Base-by-base conservation (phyloP, 1,140 invertebrate genomes). In the Achatina immaculata region DNA sequence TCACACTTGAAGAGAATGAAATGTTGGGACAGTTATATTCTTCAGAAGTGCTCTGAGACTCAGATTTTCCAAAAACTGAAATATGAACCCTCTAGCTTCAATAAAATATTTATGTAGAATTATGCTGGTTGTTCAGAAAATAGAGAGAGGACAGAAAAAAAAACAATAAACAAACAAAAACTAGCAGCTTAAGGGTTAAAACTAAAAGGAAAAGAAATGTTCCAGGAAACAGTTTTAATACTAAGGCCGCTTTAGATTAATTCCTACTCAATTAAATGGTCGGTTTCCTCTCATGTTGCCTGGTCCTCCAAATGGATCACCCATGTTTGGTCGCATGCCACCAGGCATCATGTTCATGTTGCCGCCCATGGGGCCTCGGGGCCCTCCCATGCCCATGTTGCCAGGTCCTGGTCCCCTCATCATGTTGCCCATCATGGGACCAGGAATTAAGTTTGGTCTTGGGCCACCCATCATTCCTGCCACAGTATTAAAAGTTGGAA, bases 401-500 rank as follows among this genome's bases (percentile, higher is more conserved):
- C 66, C 43, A 34, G 42, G 42, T 36, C 68, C 68, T 24, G 75
- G 75, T 2, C 66, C 66, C 48, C 78, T 51, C 78, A 80, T 80
- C 69, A 69, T 62, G 31, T 62, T 55, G 45, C 43, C 16, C 43
- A 45, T 45, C 51, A 55, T 78, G n/a, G 68, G 78, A 40, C 78
- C 78, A 34, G 16, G 51, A 42, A 73, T 58, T 48, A 72, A 34
- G 38, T 58, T 48, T 42, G 48, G 48, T 28, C 48, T 31, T 34
- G 45, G 71, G 62, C 69, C 71, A 62, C 69, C 78, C 71, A 74
- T 80, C 69, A 62, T 71, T 58, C 69, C 78, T 73, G 69, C 31
- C 16, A 31, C 16, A 28, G 34, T 28, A 19, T 48, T 51, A 34
- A 1, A 11, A n/a, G 28, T 7, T 7, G 45, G n/a, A 36, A 51